Evolutionary conservation across 2,113 vertebrate genomes (phyloP).

Genomic region (Nannospalax galili): DNA sequence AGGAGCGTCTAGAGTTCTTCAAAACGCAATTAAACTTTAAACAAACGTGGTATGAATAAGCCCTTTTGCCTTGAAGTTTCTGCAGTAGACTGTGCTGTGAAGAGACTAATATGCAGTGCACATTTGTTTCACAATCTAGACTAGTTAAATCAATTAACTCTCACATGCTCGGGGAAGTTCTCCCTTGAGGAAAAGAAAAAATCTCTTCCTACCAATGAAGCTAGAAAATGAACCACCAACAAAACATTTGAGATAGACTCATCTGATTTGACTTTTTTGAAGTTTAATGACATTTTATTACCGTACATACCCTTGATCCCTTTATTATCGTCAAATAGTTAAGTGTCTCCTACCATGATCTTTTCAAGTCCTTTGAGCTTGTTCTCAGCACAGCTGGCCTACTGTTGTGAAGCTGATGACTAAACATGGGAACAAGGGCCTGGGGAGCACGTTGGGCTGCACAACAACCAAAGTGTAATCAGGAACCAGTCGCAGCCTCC

Average conservation of each 20-base stretch:
- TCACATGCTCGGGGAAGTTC: constrained; percentile 10
- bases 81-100: constrained; percentile 65
- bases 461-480: constrained; percentile 11
- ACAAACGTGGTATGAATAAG: constrained; percentile 79
- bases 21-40: constrained; percentile 88
- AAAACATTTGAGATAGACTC: neutral
- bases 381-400: neutral
- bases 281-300: constrained; percentile 59
- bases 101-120: constrained; percentile 75
- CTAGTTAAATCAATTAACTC: constrained; percentile 74
- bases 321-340: constrained; percentile 56
- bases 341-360: constrained; percentile 26
- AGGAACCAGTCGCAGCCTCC: neutral
- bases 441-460: neutral
- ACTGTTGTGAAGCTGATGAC: constrained; percentile 12
- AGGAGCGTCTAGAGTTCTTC: constrained; percentile 82
- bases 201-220: constrained; percentile 52
- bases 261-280: constrained; percentile 24
- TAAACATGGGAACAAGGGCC: constrained; percentile 43
- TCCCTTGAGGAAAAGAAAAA: constrained; percentile 69
- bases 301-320: neutral
- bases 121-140: constrained; percentile 71
- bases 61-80: constrained; percentile 75
- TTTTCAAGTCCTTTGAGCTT: constrained; percentile 27
- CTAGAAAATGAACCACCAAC: constrained; percentile 49